A percentile compares a stretch with the other conserved stretches of the same genome.
Conservation (phyloP, 2,797 vertebrate genomes). For the Poeciliopsis turneri region DNA sequence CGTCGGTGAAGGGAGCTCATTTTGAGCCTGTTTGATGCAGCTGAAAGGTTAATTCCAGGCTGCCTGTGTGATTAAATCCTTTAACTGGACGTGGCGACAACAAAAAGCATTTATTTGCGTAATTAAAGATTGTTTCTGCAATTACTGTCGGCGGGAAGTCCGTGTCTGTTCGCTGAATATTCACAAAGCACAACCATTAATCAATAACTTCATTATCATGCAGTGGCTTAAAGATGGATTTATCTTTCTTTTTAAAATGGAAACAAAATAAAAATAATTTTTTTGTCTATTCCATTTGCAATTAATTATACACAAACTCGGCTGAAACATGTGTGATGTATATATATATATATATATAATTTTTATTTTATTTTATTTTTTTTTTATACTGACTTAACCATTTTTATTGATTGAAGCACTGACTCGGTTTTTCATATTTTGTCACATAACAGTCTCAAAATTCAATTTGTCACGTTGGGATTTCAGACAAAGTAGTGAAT, state of each 20-base stretch:
- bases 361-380: too few relatives aligned
- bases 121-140: neutral
- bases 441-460: neutral
- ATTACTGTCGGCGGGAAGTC: slow-evolving; percentile 1
- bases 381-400: neutral
- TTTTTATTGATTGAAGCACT: neutral
- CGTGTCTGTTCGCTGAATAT: slow-evolving; percentile 8
- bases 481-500: neutral
- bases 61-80: slow-evolving; percentile 9
- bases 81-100: neutral
- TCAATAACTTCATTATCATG: neutral
- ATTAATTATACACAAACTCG: neutral
- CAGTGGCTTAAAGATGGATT: neutral
- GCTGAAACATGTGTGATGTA: neutral
- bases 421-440: neutral
- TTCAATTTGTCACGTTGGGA: neutral
- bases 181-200: neutral
- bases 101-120: slow-evolving; percentile 10
- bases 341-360: too few relatives aligned
- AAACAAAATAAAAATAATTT: neutral
- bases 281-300: neutral
- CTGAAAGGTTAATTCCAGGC: slow-evolving; percentile 18
- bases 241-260: neutral
- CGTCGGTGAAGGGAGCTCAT: slow-evolving; percentile 2
- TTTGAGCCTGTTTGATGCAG: neutral